Evolutionary conservation across 2,113 vertebrate species (phyloP).

Genomic region (Oncorhynchus keta): DNA sequence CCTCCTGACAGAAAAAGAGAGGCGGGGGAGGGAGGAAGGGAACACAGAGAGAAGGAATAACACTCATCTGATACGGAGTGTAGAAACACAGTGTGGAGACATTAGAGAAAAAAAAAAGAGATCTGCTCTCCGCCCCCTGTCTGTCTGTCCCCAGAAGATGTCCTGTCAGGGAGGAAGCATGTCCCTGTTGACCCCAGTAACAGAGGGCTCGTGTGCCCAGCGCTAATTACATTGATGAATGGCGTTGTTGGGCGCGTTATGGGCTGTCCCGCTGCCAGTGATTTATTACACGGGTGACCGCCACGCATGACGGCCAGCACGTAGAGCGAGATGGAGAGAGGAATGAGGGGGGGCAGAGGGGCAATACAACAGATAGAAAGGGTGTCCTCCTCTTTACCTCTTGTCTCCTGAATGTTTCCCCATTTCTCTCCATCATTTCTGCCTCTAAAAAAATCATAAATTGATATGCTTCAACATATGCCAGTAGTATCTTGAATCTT

Average conservation of each 20-base stretch:
- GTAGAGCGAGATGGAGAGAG: neutral
- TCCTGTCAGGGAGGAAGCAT: conserved; percentile 35
- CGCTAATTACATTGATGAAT: conserved; percentile 80
- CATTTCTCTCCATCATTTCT: neutral
- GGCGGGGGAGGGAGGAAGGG: neutral
- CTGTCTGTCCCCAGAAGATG: neutral
- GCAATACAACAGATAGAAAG: neutral
- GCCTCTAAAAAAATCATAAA: neutral
- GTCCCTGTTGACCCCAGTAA: conserved; percentile 47
- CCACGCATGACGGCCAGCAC: conserved; percentile 59
- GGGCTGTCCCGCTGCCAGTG: conserved; percentile 44
- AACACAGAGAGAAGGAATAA: neutral
- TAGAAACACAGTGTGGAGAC: too few relatives aligned
- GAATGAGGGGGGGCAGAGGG: neutral
- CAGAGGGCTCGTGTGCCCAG: conserved; percentile 58
- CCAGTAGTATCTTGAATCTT: conserved; percentile 47
- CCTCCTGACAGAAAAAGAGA: neutral
- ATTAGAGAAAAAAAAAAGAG: too few relatives aligned
- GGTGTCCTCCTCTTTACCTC: too few relatives aligned
- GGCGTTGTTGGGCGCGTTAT: conserved; percentile 49
- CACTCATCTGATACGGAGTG: too few relatives aligned
- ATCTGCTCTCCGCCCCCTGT: too few relatives aligned
- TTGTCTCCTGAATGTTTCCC: too few relatives aligned
- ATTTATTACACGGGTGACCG: conserved; percentile 66
- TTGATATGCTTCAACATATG: conserved; percentile 37